phyloP scores from a whole-genome alignment of 2,797 vertebrate genomes.

The Sebastiscus albofasciatus region DNA sequence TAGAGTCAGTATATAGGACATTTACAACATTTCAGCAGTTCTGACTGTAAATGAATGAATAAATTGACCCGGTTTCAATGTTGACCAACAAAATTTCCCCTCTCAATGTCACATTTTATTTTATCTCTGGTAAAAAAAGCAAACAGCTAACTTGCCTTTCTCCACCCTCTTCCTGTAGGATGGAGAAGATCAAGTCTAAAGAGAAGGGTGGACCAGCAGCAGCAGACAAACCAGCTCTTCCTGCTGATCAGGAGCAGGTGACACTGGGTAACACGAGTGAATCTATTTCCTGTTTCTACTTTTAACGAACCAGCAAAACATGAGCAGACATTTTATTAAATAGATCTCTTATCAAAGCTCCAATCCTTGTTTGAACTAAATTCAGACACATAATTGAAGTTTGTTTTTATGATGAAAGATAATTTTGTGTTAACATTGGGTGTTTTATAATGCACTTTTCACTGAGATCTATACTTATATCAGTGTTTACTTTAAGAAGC shows the following conservation, averaged over 20 bases:
- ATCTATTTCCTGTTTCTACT: constrained; percentile 8
- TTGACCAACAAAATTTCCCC: background rate
- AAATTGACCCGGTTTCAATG: background rate
- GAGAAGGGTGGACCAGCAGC: constrained; percentile 69
- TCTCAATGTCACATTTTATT: background rate
- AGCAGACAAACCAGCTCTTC: constrained; percentile 6
- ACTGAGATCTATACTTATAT: background rate
- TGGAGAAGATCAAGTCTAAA: constrained; percentile 85
- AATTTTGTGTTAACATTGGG: background rate
- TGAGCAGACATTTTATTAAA: background rate
- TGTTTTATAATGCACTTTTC: background rate
- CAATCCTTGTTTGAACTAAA: background rate
- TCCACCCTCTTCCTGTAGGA: constrained; percentile 61
- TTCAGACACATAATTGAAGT: background rate
- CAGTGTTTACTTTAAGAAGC: background rate
- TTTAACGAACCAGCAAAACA: background rate
- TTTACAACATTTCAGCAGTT: background rate
- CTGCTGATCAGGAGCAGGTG: constrained; percentile 40
- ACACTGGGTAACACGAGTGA: constrained; percentile 46
- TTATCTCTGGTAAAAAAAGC: background rate
- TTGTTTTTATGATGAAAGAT: background rate
- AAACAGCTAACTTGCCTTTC: background rate
- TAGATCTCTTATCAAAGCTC: background rate
- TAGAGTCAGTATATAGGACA: background rate
- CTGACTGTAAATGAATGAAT: background rate